Conservation (phyloP, 2,888 invertebrate species). For the Drosophila engyochracea region DNA sequence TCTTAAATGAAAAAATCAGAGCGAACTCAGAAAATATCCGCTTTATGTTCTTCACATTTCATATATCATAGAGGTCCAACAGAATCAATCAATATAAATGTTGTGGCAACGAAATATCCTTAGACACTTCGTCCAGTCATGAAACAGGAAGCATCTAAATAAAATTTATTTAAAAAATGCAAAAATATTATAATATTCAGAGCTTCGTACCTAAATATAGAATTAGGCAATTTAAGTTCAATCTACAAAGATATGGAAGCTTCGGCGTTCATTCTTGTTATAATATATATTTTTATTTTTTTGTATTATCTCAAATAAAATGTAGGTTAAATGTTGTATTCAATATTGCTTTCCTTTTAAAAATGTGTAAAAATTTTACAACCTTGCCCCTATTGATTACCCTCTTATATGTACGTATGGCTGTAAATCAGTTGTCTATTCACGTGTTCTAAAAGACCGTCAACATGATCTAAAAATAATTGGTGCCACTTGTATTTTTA, state of each 20-base stretch:
- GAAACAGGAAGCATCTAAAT: not conserved
- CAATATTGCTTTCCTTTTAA: no score
- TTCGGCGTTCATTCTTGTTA: not conserved
- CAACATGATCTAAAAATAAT: not conserved
- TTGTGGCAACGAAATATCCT: not conserved
- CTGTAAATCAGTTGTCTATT: not conserved
- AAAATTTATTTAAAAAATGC: not conserved
- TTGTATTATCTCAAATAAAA: not conserved
- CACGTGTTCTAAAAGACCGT: not conserved
- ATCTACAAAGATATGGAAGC: not conserved
- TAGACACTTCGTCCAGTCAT: not conserved
- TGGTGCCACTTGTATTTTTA: slow-evolving; percentile 14
- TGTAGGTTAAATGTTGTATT: not conserved
- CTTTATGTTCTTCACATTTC: not conserved
- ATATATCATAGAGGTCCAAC: not conserved
- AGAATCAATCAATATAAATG: not conserved
- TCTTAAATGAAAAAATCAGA: not conserved
- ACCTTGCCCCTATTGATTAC: not conserved
- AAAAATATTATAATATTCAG: not conserved
- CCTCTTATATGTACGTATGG: not conserved
- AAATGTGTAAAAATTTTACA: not conserved
- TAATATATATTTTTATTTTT: not conserved
- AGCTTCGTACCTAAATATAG: not conserved
- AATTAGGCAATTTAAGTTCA: not conserved
- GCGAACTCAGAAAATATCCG: not conserved